Evolutionary conservation across 2,888 invertebrate genomes (phyloP).

Genomic region (Monochamus alternatus): DNA sequence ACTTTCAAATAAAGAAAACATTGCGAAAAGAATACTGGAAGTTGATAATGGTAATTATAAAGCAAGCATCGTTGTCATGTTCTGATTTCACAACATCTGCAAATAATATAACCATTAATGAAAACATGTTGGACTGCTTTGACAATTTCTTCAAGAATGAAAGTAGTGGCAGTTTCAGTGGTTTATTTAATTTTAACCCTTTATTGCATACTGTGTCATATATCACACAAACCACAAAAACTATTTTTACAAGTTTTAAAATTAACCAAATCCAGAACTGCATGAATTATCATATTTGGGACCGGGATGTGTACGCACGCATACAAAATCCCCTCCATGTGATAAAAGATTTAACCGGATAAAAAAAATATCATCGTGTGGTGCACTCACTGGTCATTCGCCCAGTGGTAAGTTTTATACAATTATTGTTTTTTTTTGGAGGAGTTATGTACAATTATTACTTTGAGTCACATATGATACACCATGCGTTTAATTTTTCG

Average conservation of each 20-base stretch:
- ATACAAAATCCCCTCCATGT: neutral
- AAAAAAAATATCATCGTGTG: slow-evolving; percentile 16
- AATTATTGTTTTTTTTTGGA: slow-evolving; percentile 13
- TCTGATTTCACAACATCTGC: too few relatives aligned
- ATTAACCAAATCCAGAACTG: slow-evolving; percentile 18
- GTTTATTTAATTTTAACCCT: neutral
- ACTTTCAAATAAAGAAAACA: too few relatives aligned
- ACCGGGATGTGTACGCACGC: slow-evolving; percentile 20
- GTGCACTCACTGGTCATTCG: slow-evolving; percentile 26
- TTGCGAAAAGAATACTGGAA: too few relatives aligned
- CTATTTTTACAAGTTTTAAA: neutral
- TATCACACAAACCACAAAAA: slow-evolving; percentile 20
- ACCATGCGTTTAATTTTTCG: slow-evolving; percentile 28
- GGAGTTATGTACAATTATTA: neutral
- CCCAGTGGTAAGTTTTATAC: slow-evolving; percentile 23
- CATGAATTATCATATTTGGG: slow-evolving; percentile 32
- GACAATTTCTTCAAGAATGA: too few relatives aligned
- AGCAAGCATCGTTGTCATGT: too few relatives aligned
- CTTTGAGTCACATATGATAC: slow-evolving; percentile 35
- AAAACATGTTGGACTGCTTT: too few relatives aligned
- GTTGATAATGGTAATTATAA: too few relatives aligned
- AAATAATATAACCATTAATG: too few relatives aligned
- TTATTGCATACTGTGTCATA: slow-evolving; percentile 14
- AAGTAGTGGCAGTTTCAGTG: too few relatives aligned
- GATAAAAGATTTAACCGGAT: slow-evolving; percentile 7